These are phyloP conservation scores for Melanotaenia maccullochi DNA, from an alignment of 2,797 vertebrate species.

Conservation along the genomic window DNA sequence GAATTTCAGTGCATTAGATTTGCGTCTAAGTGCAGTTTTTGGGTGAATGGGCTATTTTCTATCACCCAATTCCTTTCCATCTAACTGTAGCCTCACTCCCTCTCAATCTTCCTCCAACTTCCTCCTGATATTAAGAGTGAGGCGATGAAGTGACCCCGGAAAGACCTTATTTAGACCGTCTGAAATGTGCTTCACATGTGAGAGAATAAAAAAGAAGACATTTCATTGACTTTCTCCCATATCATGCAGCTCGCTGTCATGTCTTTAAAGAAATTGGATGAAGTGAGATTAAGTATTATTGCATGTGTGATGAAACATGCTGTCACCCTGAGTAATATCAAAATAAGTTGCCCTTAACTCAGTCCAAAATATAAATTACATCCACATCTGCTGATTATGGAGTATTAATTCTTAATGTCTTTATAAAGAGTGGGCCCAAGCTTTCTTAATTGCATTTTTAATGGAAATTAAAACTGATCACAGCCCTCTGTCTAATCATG, in stretches of 20 bases:
- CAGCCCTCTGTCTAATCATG: slow-evolving; percentile 30
- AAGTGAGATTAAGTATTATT: slow-evolving; percentile 44
- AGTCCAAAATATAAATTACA: slow-evolving; percentile 50
- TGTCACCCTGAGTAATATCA: slow-evolving; percentile 38
- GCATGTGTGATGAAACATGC: slow-evolving; percentile 44
- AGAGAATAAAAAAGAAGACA: slow-evolving; percentile 40
- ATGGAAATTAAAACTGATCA: slow-evolving; percentile 45
- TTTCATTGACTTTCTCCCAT: slow-evolving; percentile 31
- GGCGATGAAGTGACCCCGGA: slow-evolving; percentile 60
- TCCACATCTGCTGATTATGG: slow-evolving; percentile 48
- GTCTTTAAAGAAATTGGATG: slow-evolving; percentile 45
- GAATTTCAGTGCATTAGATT: not conserved
- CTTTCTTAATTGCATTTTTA: slow-evolving; percentile 57
- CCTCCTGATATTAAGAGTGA: slow-evolving; percentile 53
- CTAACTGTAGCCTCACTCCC: slow-evolving; percentile 30
- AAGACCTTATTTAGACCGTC: slow-evolving; percentile 59
- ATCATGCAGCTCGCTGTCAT: slow-evolving; percentile 21
- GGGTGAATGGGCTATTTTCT: not conserved
- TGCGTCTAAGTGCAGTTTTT: not conserved
- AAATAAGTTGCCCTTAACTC: slow-evolving; percentile 42
- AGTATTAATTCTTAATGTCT: slow-evolving; percentile 53
- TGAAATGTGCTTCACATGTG: slow-evolving; percentile 55
- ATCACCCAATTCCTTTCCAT: slow-evolving; percentile 24
- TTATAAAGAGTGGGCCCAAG: slow-evolving; percentile 30
- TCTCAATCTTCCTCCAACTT: slow-evolving; percentile 33